These are phyloP conservation scores for Anoplophora glabripennis DNA, from an alignment of 1,140 invertebrate species.

Conservation along the genomic window DNA sequence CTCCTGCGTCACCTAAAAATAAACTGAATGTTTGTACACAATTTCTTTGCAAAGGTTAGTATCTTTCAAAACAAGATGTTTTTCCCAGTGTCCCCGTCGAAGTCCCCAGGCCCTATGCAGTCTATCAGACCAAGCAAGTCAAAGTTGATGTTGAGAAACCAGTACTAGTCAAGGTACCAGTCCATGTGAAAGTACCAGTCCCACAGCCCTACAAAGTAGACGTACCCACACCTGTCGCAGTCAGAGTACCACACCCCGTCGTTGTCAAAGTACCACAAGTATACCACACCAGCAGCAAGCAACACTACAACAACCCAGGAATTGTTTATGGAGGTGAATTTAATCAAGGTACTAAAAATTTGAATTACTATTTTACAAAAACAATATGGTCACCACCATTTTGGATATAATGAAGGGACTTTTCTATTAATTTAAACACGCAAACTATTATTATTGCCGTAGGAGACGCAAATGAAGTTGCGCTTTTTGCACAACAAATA, in stretches of 20 bases:
- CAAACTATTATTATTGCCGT: too few relatives aligned
- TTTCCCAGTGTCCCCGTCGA: conserved; percentile 21
- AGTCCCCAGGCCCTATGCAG: conserved; percentile 26
- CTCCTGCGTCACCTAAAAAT: not conserved
- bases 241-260: conserved; percentile 23
- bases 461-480: too few relatives aligned
- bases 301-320: too few relatives aligned
- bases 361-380: too few relatives aligned
- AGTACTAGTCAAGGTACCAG: conserved; percentile 28
- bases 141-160: conserved; percentile 24
- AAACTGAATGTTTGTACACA: not conserved
- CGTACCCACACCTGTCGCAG: conserved; percentile 16
- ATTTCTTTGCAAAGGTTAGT: too few relatives aligned
- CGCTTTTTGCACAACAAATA: too few relatives aligned
- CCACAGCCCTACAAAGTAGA: conserved; percentile 21
- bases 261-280: conserved; percentile 25
- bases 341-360: not conserved
- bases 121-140: conserved; percentile 27
- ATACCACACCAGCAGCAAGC: too few relatives aligned
- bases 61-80: too few relatives aligned
- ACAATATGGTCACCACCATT: too few relatives aligned
- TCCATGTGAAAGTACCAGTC: conserved; percentile 24
- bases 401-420: too few relatives aligned
- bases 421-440: too few relatives aligned
- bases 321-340: not conserved